Evolutionary conservation across 2,888 invertebrate genomes (phyloP).

Genomic region (Sialis lutaria): DNA sequence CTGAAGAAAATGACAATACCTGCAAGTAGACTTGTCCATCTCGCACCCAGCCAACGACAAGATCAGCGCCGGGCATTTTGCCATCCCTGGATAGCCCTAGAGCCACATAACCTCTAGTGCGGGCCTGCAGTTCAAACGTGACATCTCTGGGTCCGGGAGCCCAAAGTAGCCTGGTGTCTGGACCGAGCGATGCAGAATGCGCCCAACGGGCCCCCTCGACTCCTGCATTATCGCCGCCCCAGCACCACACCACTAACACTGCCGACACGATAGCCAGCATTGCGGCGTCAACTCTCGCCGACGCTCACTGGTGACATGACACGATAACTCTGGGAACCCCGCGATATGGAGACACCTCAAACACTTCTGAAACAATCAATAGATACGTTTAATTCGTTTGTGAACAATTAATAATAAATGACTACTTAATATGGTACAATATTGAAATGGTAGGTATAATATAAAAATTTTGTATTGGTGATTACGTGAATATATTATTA

Average conservation of each 20-base stretch:
- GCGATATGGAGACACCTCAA: too few species aligned
- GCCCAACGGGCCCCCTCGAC: conserved; percentile 22
- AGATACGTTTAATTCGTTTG: too few species aligned
- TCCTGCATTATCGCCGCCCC: conserved; percentile 25
- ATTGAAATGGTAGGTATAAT: too few species aligned
- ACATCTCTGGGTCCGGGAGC: conserved; percentile 55
- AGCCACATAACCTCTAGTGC: conserved; percentile 71
- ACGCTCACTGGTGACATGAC: too few species aligned
- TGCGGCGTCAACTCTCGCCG: too few species aligned
- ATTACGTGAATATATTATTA: too few species aligned
- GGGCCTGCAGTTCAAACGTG: conserved; percentile 68
- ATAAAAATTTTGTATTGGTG: too few species aligned
- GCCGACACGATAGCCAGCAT: not conserved
- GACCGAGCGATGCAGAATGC: conserved; percentile 34
- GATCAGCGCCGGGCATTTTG: conserved; percentile 65
- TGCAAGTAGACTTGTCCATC: conserved; percentile 63
- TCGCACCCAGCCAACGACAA: conserved; percentile 82
- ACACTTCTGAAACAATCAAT: too few species aligned
- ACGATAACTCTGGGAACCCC: too few species aligned
- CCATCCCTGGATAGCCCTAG: conserved; percentile 73
- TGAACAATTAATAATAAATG: too few species aligned
- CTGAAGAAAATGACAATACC: conserved; percentile 31
- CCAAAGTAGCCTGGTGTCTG: conserved; percentile 45
- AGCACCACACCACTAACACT: not conserved
- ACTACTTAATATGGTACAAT: too few species aligned